phyloP scores from a whole-genome alignment of 2,113 vertebrate genomes.

The Hyaena hyaena region DNA sequence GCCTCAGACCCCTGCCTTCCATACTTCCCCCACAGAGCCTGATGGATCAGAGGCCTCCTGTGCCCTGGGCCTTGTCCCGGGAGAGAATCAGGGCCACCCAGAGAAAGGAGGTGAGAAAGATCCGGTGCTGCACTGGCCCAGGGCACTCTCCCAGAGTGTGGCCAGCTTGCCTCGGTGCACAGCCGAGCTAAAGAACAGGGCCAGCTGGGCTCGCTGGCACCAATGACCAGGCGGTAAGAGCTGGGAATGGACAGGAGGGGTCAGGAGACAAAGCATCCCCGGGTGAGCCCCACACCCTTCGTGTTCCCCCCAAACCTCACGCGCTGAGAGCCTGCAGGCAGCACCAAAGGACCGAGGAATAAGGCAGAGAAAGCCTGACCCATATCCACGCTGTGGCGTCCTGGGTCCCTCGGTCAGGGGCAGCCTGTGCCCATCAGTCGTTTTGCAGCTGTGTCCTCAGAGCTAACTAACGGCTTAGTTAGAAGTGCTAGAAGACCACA shows the following conservation, averaged over 20 bases:
- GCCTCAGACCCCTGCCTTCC: not conserved
- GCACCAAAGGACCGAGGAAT: rapidly evolving
- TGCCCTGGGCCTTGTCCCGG: not conserved
- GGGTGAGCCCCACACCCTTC: not conserved
- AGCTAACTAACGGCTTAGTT: rapidly evolving
- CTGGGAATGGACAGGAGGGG: not conserved
- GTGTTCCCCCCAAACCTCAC: not conserved
- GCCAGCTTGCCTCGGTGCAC: rapidly evolving
- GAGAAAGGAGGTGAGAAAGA: not conserved
- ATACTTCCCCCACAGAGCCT: not conserved
- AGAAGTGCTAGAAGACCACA: rapidly evolving
- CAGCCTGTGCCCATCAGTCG: not conserved
- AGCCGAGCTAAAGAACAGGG: not conserved
- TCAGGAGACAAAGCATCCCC: not conserved
- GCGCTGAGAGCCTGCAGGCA: not conserved
- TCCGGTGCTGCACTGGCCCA: rapidly evolving
- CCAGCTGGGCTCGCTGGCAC: not conserved
- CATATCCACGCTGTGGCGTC: rapidly evolving
- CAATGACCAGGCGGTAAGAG: not conserved
- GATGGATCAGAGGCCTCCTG: not conserved
- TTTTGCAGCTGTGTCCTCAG: not conserved
- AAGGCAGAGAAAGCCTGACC: not conserved
- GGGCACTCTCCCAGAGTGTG: no score
- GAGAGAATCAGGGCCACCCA: not conserved
- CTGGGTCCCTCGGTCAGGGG: rapidly evolving